Percentiles rank a stretch among this genome's conserved stretches.
phyloP scores from a whole-genome alignment of 2,113 vertebrate genomes.

The Hypomesus transpacificus region DNA sequence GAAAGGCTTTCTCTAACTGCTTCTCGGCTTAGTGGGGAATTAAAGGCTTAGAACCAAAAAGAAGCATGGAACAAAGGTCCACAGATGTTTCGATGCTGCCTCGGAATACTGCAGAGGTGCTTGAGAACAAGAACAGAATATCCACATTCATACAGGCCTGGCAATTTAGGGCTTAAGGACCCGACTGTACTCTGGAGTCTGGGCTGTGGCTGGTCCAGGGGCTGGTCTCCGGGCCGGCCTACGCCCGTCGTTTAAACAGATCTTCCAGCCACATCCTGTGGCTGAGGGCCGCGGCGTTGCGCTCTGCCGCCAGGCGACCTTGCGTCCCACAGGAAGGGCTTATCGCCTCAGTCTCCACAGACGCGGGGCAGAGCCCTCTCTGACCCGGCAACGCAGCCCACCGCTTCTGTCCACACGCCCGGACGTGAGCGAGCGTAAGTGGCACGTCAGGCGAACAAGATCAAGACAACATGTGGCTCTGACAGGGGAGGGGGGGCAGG shows the following conservation, averaged over 20 bases:
- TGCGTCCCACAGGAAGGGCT: conserved; percentile 38
- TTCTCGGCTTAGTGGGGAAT: background rate
- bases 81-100: conserved; percentile 15
- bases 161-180: conserved; percentile 20
- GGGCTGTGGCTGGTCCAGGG: conserved; percentile 21
- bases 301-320: background rate
- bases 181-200: conserved; percentile 26
- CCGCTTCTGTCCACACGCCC: conserved; percentile 35
- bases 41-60: background rate
- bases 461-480: conserved; percentile 37
- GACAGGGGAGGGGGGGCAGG: conserved; percentile 18
- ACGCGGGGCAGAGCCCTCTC: conserved; percentile 16
- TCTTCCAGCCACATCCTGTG: conserved; percentile 10
- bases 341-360: conserved; percentile 36
- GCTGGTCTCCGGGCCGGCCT: background rate
- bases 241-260: conserved; percentile 21
- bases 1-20: no score
- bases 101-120: conserved; percentile 24
- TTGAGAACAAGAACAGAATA: conserved; percentile 35
- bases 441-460: background rate
- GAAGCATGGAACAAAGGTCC: conserved; percentile 8
- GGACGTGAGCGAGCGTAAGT: background rate
- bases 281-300: background rate
- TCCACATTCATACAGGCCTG: background rate
- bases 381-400: conserved; percentile 10